A percentile compares a stretch with the other conserved stretches of the same genome.
Evolutionary conservation across 2,888 invertebrate genomes (phyloP).

Genomic region (Alloscopus bannaensis): DNA sequence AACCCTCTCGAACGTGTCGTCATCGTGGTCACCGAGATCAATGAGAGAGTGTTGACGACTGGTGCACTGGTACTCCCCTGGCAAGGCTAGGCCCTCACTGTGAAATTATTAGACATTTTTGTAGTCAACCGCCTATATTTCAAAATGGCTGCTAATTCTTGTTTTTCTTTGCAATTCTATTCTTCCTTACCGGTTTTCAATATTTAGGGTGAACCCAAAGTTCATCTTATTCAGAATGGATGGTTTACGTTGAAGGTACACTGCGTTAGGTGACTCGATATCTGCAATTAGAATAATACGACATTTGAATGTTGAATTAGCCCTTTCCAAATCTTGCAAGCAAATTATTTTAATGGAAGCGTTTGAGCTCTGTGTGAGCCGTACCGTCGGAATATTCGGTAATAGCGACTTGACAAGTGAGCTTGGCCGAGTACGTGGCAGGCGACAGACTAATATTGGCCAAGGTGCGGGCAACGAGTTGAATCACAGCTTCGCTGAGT

Average conservation of each 20-base stretch:
- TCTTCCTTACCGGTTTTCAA: constrained; percentile 78
- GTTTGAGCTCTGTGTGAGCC: constrained; percentile 71
- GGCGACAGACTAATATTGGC: constrained; percentile 75
- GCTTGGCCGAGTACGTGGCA: constrained; percentile 77
- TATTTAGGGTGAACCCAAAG: constrained; percentile 80
- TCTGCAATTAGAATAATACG: constrained; percentile 67
- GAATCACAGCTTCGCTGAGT: constrained; percentile 80
- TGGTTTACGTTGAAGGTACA: constrained; percentile 72
- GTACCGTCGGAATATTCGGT: constrained; percentile 80
- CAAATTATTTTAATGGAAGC: too few relatives aligned
- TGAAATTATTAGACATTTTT: neutral
- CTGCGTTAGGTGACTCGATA: constrained; percentile 69
- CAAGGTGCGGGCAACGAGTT: constrained; percentile 79
- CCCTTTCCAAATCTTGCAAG: too few relatives aligned
- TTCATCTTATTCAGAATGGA: constrained; percentile 79
- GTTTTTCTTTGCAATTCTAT: neutral
- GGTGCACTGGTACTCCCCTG: constrained; percentile 46
- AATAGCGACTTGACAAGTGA: constrained; percentile 82
- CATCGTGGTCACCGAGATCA: constrained; percentile 73
- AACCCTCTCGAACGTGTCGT: constrained; percentile 79
- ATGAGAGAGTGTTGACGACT: constrained; percentile 57
- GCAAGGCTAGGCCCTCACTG: constrained; percentile 39
- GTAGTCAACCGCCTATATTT: too few relatives aligned
- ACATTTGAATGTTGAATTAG: too few relatives aligned
- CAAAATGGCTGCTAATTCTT: too few relatives aligned